Evolutionary conservation across 1,140 invertebrate genomes (phyloP), one percentile per base, ranked within the genome.

Genomic region (Samia ricini): DNA sequence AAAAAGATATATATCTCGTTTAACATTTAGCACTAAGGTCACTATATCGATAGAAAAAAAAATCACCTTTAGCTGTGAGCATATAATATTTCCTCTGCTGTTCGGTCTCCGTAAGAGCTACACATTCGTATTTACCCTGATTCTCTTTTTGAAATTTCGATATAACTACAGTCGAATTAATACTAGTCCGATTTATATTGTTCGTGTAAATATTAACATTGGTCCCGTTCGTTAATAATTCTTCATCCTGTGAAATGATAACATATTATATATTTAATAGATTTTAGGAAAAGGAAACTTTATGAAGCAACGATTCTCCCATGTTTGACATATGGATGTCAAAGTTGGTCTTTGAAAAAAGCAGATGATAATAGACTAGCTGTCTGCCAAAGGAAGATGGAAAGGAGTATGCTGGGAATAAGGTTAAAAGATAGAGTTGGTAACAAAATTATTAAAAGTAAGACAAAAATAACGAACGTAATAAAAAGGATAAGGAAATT

Each of bases 81-180:
- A 71, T 76, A 57, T 77, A 81, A 23, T 49, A 23, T 57, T 70
- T 70, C 29, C 51, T 72, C 1, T 52, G 57, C 4, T 29, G 56
- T n/a, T 29, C 23, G 10, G 33, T 60, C 1, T 69, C 60, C 26
- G 64, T 85, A 5, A 42, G 59, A 6, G 75, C 75, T 5, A 69
- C 55, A 59, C 86, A 89, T 66, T 86, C 78, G 48, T 89, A 89
- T 64, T 69, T 74, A 0, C 79, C 81, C 24, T 72, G 73, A 50
- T 77, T 58, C n/a, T 82, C 74, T 1, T 81, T 77, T 2, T 71
- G 51, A 69, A 82, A 75, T 51, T 71, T 64, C n/a, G 48, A 63
- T 36, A 88, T 77, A 15, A 64, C 49, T 8, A 84, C 36, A 0
- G 76, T 76, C 19, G 85, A 84, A 56, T 84, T 83, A 0, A 83